Evolutionary conservation across 2,113 vertebrate species (phyloP).

Genomic region (Oryzias curvinotus): DNA sequence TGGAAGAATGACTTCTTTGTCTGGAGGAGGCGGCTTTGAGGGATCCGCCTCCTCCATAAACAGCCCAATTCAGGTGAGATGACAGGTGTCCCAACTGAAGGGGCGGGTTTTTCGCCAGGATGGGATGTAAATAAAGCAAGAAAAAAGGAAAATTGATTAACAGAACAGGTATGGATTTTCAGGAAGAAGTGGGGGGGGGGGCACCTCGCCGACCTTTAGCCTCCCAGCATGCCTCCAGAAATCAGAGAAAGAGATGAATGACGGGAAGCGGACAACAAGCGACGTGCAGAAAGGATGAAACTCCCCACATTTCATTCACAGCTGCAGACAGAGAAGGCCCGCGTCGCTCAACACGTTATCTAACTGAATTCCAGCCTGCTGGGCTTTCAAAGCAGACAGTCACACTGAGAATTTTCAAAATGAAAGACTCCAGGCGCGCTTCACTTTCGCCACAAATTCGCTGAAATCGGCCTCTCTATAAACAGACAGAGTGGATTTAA

Average conservation of each 20-base stretch:
- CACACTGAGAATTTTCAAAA: conserved; percentile 1
- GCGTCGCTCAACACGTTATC: neutral
- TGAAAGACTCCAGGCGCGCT: neutral
- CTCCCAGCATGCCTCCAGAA: conserved; percentile 28
- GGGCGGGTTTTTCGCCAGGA: conserved; percentile 8
- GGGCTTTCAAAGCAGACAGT: conserved; percentile 13
- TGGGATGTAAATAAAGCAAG: conserved; percentile 29
- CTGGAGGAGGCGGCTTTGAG: conserved; percentile 7
- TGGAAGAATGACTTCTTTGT: conserved; percentile 55
- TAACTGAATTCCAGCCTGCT: conserved; percentile 5
- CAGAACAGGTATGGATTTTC: conserved; percentile 50
- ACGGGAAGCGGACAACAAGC: conserved; percentile 9
- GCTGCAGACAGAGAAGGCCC: conserved; percentile 11
- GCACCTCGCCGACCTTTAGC: conserved; percentile 51
- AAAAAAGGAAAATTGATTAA: conserved; percentile 55
- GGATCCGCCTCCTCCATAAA: conserved; percentile 7
- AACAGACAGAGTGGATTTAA: conserved; percentile 1
- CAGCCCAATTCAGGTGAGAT: conserved; percentile 13
- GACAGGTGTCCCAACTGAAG: conserved; percentile 23
- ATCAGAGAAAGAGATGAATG: conserved; percentile 39
- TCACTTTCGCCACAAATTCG: neutral
- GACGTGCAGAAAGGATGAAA: neutral
- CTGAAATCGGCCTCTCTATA: conserved; percentile 10
- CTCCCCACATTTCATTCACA: conserved; percentile 16
- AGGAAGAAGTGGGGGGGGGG: conserved; percentile 19